A percentile compares a stretch with the other conserved stretches of the same genome.
Evolutionary conservation across 2,797 vertebrate genomes (phyloP).

Genomic region (Chelidonichthys spinosus): DNA sequence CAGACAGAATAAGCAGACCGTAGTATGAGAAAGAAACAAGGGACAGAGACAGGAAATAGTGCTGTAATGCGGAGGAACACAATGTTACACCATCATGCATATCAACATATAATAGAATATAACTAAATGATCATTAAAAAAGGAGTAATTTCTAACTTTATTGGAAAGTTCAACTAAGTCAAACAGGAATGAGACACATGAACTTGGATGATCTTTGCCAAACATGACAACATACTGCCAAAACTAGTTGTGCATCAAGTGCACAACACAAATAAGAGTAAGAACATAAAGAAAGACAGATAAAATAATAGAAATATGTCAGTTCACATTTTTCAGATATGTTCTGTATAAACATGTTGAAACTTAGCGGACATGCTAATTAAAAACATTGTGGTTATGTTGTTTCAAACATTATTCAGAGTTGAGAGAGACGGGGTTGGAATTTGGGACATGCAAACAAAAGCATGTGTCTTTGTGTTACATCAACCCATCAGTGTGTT

Average conservation of each 20-base stretch:
- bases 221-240: not conserved
- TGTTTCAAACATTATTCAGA: not conserved
- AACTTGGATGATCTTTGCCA: not conserved
- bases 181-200: not conserved
- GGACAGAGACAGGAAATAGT: slow-evolving; percentile 24
- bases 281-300: not conserved
- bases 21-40: slow-evolving; percentile 22
- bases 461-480: not conserved
- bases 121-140: not conserved
- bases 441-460: slow-evolving; percentile 8
- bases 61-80: not conserved
- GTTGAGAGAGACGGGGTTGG: not conserved
- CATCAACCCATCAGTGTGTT: slow-evolving; percentile 1
- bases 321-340: not conserved
- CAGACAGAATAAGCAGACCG: slow-evolving; percentile 20
- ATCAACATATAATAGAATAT: not conserved
- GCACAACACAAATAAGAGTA: not conserved
- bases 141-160: not conserved
- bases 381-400: not conserved
- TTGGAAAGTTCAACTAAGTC: not conserved
- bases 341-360: not conserved
- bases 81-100: not conserved
- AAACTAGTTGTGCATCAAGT: not conserved
- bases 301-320: too few species aligned
- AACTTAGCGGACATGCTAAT: not conserved